Percentiles rank a stretch among this genome's conserved stretches.
These are phyloP conservation scores for Pomatostomus ruficeps DNA, from an alignment of 2,113 vertebrate genomes.

Conservation along the genomic window DNA sequence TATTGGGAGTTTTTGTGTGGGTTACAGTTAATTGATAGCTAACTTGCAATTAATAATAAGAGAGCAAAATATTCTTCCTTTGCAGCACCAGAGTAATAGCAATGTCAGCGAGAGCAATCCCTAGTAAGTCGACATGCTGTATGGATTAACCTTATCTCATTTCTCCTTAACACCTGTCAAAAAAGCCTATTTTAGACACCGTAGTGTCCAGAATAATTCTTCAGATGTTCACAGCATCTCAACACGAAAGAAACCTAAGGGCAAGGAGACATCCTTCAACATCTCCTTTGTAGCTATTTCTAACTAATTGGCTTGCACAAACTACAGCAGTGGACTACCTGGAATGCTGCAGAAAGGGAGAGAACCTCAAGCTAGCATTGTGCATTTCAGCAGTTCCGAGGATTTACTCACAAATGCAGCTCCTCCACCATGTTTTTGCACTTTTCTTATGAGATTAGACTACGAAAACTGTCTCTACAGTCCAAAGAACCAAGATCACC, in stretches of 20 bases:
- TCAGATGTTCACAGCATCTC: constrained; percentile 49
- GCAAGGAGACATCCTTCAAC: not conserved
- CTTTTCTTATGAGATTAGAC: not conserved
- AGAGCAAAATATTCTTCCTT: not conserved
- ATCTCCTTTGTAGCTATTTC: not conserved
- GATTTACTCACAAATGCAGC: not conserved
- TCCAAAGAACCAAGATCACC: not conserved
- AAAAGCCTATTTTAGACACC: constrained; percentile 61
- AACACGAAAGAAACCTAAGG: not conserved
- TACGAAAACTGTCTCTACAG: not conserved
- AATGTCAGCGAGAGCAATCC: constrained; percentile 30
- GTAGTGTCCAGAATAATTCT: constrained; percentile 16
- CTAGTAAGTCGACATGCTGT: constrained; percentile 38
- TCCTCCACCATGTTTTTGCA: not conserved
- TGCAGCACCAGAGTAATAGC: not conserved
- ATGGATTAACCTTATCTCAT: constrained; percentile 68
- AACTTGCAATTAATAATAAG: not conserved
- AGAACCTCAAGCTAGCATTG: not conserved
- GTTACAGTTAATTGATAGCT: not conserved
- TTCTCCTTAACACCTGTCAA: constrained; percentile 69
- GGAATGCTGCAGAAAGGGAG: not conserved
- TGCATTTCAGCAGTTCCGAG: not conserved
- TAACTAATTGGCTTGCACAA: not conserved
- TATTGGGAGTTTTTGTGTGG: constrained; percentile 4
- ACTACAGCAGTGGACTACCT: not conserved